Evolutionary conservation across 2,888 invertebrate species (phyloP).

Genomic region (Amiota mariae): DNA sequence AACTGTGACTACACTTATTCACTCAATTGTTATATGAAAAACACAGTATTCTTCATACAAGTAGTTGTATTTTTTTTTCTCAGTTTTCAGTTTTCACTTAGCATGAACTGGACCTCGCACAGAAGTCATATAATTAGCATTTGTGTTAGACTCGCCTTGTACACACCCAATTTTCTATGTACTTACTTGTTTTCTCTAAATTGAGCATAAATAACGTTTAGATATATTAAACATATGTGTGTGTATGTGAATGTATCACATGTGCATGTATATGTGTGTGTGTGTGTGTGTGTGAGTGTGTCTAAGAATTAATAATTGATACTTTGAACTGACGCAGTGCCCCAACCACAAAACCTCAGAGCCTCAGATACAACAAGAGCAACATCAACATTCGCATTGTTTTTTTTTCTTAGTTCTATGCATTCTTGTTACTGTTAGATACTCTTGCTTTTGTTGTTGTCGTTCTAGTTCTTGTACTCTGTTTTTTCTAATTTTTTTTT

Average conservation of each 20-base stretch:
- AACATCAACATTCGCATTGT: background rate
- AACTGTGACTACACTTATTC: too few species aligned
- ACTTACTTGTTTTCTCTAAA: conserved; percentile 18
- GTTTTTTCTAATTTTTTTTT: conserved; percentile 24
- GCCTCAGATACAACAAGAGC: background rate
- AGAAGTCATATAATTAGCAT: conserved; percentile 64
- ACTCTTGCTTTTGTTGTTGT: conserved; percentile 14
- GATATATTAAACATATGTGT: background rate
- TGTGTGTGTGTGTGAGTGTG: background rate
- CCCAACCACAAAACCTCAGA: background rate
- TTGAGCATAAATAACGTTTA: conserved; percentile 31
- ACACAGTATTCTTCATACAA: too few species aligned
- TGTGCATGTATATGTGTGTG: background rate
- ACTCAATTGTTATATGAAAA: too few species aligned
- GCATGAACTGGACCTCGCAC: conserved; percentile 3
- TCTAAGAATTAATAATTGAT: conserved; percentile 33
- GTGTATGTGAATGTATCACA: background rate
- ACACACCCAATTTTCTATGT: conserved; percentile 50
- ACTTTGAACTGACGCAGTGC: conserved; percentile 25
- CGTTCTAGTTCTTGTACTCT: conserved; percentile 15
- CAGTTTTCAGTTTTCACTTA: too few species aligned
- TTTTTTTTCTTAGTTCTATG: background rate
- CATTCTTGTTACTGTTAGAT: conserved; percentile 29
- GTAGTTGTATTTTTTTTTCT: too few species aligned
- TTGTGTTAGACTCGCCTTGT: conserved; percentile 61